Percentiles rank a stretch among this genome's conserved stretches.
Evolutionary conservation across 2,888 invertebrate species (phyloP).

Genomic region (Odontocolon sp.): DNA sequence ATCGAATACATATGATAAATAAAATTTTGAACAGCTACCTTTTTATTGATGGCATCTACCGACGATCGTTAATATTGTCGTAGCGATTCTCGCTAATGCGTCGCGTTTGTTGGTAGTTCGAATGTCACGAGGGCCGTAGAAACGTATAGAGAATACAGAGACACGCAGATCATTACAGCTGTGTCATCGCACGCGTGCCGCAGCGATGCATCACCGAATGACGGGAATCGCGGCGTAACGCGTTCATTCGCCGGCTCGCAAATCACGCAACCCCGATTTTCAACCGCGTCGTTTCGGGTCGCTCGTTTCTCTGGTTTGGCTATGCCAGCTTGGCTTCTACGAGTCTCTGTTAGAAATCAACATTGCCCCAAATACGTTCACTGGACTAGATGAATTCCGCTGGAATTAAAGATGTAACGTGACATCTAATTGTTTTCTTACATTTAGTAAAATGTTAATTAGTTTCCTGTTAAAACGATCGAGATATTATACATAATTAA

Average conservation of each 20-base stretch:
- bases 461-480: too few species aligned
- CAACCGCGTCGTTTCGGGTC: slow-evolving; percentile 53
- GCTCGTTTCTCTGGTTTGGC: slow-evolving; percentile 41
- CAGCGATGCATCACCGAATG: slow-evolving; percentile 78
- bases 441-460: too few species aligned
- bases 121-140: slow-evolving; percentile 33
- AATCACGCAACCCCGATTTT: slow-evolving; percentile 70
- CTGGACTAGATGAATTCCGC: too few species aligned
- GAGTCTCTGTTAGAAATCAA: slow-evolving; percentile 31
- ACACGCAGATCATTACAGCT: slow-evolving; percentile 62
- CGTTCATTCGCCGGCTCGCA: slow-evolving; percentile 70
- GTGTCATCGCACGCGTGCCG: slow-evolving; percentile 76
- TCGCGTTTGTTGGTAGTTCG: slow-evolving; percentile 34
- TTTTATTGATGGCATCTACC: slow-evolving; percentile 6
- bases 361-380: slow-evolving; percentile 14
- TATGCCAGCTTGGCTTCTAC: slow-evolving; percentile 7
- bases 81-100: slow-evolving; percentile 38
- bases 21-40: slow-evolving; percentile 6
- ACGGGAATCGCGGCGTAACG: slow-evolving; percentile 73
- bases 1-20: slow-evolving; percentile 4
- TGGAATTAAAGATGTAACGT: too few species aligned
- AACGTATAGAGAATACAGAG: slow-evolving; percentile 46
- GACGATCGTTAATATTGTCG: slow-evolving; percentile 44
- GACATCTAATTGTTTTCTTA: too few species aligned
- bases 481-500: too few species aligned